Percentiles rank a stretch among this genome's conserved stretches.
Conservation (phyloP, 2,113 vertebrate genomes). For the Mesocricetus auratus region DNA sequence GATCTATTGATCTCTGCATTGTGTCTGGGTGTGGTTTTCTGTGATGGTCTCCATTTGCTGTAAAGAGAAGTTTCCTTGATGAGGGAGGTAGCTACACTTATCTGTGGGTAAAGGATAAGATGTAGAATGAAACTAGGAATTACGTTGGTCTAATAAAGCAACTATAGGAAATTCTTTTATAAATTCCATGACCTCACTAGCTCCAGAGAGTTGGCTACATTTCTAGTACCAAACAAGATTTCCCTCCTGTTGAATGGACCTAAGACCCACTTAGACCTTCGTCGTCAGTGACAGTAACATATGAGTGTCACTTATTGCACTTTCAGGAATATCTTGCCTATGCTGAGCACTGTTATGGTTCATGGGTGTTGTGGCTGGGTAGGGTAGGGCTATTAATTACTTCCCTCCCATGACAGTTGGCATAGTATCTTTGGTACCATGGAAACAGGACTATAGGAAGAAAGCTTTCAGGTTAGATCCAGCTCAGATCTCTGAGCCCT, state of each 20-base stretch:
- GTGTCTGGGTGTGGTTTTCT: background rate
- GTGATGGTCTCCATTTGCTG: background rate
- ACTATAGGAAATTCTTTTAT: background rate
- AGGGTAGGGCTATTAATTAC: background rate
- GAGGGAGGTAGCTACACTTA: background rate
- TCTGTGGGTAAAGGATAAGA: background rate
- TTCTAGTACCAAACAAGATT: background rate
- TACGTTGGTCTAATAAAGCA: background rate
- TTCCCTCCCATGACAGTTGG: background rate
- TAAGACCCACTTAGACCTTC: background rate
- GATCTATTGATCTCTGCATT: background rate
- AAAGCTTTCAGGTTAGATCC: background rate
- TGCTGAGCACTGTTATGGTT: background rate
- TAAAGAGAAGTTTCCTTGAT: background rate
- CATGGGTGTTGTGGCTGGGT: too few relatives aligned
- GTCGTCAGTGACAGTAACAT: background rate
- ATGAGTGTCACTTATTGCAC: background rate
- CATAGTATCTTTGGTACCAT: background rate
- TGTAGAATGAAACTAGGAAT: background rate
- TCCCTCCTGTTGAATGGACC: background rate
- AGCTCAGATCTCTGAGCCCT: background rate
- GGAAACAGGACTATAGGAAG: background rate
- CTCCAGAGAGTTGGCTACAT: too few relatives aligned
- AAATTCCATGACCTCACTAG: background rate
- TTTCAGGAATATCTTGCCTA: background rate